Evolutionary conservation across 2,797 vertebrate genomes (phyloP).

Genomic region (Bryconaethiops microstoma): DNA sequence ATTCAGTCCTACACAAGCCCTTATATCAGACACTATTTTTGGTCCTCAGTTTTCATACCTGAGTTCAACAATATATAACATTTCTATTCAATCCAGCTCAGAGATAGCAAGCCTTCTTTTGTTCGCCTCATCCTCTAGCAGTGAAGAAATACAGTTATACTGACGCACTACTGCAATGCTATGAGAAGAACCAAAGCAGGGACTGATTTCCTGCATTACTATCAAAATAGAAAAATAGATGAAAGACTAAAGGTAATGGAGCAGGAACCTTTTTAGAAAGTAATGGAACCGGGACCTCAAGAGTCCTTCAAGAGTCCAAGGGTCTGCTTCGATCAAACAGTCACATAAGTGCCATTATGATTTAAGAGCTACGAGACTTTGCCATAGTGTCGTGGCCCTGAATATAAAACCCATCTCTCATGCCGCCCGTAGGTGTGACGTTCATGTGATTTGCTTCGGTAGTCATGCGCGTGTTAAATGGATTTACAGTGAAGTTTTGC

Average conservation of each 20-base stretch:
- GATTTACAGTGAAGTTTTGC: not conserved
- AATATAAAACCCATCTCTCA: not conserved
- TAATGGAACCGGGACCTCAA: not conserved
- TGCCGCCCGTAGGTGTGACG: not conserved
- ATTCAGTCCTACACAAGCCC: too few relatives aligned
- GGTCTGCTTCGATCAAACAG: constrained; percentile 4
- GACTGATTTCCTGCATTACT: not conserved
- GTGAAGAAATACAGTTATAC: too few relatives aligned
- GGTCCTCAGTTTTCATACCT: not conserved
- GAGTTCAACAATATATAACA: too few relatives aligned
- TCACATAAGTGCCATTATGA: not conserved
- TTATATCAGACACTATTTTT: not conserved
- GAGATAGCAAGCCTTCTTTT: constrained; percentile 37
- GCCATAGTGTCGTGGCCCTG: not conserved
- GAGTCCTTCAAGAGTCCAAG: not conserved
- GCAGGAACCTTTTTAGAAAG: not conserved
- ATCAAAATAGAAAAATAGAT: not conserved
- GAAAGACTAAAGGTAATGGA: constrained; percentile 3
- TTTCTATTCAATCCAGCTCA: too few relatives aligned
- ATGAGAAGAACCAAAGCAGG: not conserved
- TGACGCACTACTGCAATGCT: not conserved
- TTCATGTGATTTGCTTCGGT: not conserved
- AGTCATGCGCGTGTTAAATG: not conserved
- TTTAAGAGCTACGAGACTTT: not conserved
- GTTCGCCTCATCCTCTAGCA: not conserved